These are phyloP conservation scores for Galeruca laticollis DNA, from an alignment of 2,888 invertebrate genomes.

Conservation along the genomic window DNA sequence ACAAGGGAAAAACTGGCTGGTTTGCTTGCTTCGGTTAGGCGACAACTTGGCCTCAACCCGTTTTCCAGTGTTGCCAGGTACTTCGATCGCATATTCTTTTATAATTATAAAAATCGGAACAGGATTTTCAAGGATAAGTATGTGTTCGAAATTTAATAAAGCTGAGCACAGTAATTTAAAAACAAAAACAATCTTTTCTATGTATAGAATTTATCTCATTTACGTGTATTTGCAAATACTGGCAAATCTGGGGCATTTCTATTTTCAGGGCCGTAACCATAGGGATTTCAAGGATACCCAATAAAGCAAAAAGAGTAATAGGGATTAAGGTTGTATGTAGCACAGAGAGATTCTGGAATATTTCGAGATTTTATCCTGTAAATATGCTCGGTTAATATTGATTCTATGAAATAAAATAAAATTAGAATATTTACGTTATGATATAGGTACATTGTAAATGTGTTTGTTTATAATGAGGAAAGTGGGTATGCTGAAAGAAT, in stretches of 20 bases:
- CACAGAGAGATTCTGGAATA: neutral
- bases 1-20: constrained; percentile 14
- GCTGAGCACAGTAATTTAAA: neutral
- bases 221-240: neutral
- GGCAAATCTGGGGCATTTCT: constrained; percentile 5
- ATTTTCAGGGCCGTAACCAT: neutral
- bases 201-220: neutral
- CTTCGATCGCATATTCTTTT: constrained; percentile 16
- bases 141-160: neutral
- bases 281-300: neutral
- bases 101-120: constrained; percentile 17
- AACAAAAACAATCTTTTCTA: neutral
- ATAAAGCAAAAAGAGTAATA: neutral
- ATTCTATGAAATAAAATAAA: neutral
- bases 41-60: constrained; percentile 32
- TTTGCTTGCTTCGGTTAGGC: constrained; percentile 17
- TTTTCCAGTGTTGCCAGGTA: constrained; percentile 24
- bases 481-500: too few relatives aligned
- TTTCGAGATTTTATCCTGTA: neutral
- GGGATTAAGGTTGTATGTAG: neutral
- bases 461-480: too few relatives aligned
- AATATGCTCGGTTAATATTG: neutral
- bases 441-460: too few relatives aligned
- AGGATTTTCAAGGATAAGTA: constrained; percentile 11
- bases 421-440: neutral